Conservation (phyloP, 2,797 vertebrate species). For the Peromyscus eremicus region DNA sequence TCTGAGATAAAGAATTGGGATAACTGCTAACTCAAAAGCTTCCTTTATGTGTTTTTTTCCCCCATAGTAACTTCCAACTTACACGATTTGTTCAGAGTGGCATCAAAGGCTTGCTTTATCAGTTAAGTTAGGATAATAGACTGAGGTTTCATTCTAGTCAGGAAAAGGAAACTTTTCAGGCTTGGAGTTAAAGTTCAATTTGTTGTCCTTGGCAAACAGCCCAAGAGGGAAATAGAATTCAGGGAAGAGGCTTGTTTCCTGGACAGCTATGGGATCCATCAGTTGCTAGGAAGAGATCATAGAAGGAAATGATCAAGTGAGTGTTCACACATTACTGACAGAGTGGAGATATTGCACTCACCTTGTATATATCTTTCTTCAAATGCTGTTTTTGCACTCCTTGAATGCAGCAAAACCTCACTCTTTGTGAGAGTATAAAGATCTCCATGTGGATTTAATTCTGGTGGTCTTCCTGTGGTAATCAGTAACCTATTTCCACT, state of each 20-base stretch:
- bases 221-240: constrained; percentile 85
- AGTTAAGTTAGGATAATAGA: constrained; percentile 87
- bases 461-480: constrained; percentile 32
- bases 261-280: constrained; percentile 83
- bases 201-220: constrained; percentile 89
- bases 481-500: neutral
- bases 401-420: neutral
- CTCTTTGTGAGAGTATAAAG: neutral
- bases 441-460: constrained; percentile 40
- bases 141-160: constrained; percentile 85
- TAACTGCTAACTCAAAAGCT: constrained; percentile 82
- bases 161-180: constrained; percentile 88
- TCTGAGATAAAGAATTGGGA: constrained; percentile 78
- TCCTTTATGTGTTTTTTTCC: constrained; percentile 76
- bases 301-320: constrained; percentile 79
- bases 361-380: constrained; percentile 24
- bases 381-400: neutral
- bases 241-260: constrained; percentile 83
- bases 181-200: constrained; percentile 86
- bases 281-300: constrained; percentile 81
- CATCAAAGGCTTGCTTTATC: constrained; percentile 89
- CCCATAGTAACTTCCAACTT: constrained; percentile 81
- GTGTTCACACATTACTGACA: constrained; percentile 78
- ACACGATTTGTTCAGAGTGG: constrained; percentile 84
- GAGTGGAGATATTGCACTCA: constrained; percentile 64